A percentile compares a stretch with the other conserved stretches of the same genome.
phyloP scores from a whole-genome alignment of 2,113 vertebrate genomes.

The Limanda limanda region DNA sequence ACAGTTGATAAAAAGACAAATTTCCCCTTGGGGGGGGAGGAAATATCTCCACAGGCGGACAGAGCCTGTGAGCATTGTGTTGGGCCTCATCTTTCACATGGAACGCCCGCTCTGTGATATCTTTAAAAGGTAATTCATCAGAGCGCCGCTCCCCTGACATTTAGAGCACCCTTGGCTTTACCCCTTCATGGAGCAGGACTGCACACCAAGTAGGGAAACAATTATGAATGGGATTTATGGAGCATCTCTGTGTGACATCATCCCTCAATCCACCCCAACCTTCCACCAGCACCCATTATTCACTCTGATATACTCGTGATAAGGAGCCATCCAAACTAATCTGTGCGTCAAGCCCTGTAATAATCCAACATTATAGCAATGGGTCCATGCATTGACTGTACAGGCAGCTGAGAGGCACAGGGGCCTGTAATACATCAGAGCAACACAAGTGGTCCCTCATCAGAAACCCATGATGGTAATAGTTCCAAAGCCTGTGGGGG shows the following conservation, averaged over 20 bases:
- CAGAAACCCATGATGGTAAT: slow-evolving; percentile 60
- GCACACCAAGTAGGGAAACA: slow-evolving; percentile 76
- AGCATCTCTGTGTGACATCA: slow-evolving; percentile 65
- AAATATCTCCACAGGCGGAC: slow-evolving; percentile 59
- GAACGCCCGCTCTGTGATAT: slow-evolving; percentile 73
- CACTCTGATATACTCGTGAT: slow-evolving; percentile 65
- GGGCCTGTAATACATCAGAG: slow-evolving; percentile 24
- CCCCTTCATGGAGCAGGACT: slow-evolving; percentile 77
- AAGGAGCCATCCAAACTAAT: slow-evolving; percentile 60
- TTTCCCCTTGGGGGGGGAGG: slow-evolving; percentile 72
- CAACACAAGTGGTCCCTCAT: slow-evolving; percentile 46
- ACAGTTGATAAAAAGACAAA: slow-evolving; percentile 86
- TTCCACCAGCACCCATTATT: slow-evolving; percentile 59
- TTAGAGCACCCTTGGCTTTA: slow-evolving; percentile 79
- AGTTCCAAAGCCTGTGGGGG: slow-evolving; percentile 11
- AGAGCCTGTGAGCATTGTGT: slow-evolving; percentile 45
- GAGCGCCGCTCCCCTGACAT: slow-evolving; percentile 73
- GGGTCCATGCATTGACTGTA: slow-evolving; percentile 24
- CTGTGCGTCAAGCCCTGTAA: slow-evolving; percentile 45
- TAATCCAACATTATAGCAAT: slow-evolving; percentile 59
- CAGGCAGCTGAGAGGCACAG: slow-evolving; percentile 14
- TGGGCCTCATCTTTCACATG: slow-evolving; percentile 77
- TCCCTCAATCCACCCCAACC: slow-evolving; percentile 60
- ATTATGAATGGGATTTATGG: slow-evolving; percentile 84
- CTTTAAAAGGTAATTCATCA: slow-evolving; percentile 85